phyloP scores from a whole-genome alignment of 1,140 invertebrate genomes.

The Anagrus nilaparvatae region DNA sequence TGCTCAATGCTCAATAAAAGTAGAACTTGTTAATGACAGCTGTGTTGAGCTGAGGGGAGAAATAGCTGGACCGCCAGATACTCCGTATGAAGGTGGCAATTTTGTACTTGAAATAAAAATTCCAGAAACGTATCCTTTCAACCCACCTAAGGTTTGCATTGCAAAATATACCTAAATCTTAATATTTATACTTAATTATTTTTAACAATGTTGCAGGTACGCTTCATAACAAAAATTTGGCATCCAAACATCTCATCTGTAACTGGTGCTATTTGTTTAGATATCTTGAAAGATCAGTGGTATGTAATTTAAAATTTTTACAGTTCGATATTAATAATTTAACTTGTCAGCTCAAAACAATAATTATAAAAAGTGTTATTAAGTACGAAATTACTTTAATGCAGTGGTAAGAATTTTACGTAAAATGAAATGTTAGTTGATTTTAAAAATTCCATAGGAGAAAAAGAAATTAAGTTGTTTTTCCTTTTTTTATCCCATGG shows the following conservation, averaged over 20 bases:
- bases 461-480: too few species aligned
- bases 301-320: too few species aligned
- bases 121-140: conserved; percentile 98
- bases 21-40: conserved; percentile 84
- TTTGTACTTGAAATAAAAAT: conserved; percentile 95
- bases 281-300: conserved; percentile 99
- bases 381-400: too few species aligned
- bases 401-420: conserved; percentile 1
- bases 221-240: conserved; percentile 98
- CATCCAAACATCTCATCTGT: conserved; percentile 99
- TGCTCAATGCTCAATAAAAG: conserved; percentile 82
- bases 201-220: conserved; percentile 48
- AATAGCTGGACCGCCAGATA: conserved; percentile 89
- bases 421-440: neutral
- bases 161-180: conserved; percentile 10
- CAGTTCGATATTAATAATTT: too few species aligned
- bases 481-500: too few species aligned
- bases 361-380: too few species aligned
- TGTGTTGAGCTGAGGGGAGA: conserved; percentile 86
- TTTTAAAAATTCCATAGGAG: too few species aligned
- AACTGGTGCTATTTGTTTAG: conserved; percentile 97
- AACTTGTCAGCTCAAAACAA: too few species aligned
- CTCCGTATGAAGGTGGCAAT: conserved; percentile 91
- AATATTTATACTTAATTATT: conserved; percentile 6
- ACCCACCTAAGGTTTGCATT: conserved; percentile 86